Conservation (phyloP, 1,140 invertebrate genomes). For the Heliconius himera region DNA sequence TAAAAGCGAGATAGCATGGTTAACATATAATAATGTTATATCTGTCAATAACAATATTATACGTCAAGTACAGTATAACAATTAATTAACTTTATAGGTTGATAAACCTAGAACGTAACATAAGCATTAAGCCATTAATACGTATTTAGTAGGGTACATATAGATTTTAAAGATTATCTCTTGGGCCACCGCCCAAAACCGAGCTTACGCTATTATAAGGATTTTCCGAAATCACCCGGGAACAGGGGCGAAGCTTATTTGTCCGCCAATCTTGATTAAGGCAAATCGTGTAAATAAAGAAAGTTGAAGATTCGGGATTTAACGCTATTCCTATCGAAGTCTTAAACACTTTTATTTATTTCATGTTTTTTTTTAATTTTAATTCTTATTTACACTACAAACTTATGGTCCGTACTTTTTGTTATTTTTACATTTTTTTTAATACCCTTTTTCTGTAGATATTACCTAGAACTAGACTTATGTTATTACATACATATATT, state of each 20-base stretch:
- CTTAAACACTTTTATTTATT: conserved; percentile 7
- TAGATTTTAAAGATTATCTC: conserved; percentile 23
- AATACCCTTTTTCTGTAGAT: too few relatives aligned
- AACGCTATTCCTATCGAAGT: conserved; percentile 9
- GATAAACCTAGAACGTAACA: background rate
- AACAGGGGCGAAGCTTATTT: conserved; percentile 37
- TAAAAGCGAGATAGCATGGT: too few relatives aligned
- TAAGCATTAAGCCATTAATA: too few relatives aligned
- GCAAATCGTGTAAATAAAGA: conserved; percentile 31
- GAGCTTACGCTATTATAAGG: conserved; percentile 37
- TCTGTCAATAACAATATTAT: too few relatives aligned
- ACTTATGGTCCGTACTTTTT: too few relatives aligned
- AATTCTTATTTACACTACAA: too few relatives aligned
- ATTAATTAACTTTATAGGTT: background rate
- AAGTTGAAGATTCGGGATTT: conserved; percentile 25
- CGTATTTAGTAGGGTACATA: background rate
- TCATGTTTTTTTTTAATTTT: too few relatives aligned
- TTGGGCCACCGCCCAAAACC: conserved; percentile 33
- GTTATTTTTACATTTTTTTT: too few relatives aligned
- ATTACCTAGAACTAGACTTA: too few relatives aligned
- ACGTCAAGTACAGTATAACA: too few relatives aligned
- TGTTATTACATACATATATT: too few relatives aligned
- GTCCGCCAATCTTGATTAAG: conserved; percentile 38
- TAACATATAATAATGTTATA: too few relatives aligned
- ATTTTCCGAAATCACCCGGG: conserved; percentile 31